phyloP scores from a whole-genome alignment of 2,888 invertebrate species.

The Rotaria macrura region DNA sequence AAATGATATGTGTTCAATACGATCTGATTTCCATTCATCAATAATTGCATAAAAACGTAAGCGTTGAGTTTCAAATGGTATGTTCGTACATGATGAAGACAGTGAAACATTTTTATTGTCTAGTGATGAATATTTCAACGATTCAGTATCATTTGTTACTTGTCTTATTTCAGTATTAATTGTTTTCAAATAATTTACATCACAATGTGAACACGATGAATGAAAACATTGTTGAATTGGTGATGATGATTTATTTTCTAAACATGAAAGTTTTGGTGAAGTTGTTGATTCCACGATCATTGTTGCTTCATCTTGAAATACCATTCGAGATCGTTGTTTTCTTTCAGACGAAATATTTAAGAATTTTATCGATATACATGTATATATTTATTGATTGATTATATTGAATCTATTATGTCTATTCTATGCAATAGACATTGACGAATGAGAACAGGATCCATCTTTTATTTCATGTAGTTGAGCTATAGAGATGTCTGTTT shows the following conservation, averaged over 20 bases:
- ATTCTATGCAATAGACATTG: background rate
- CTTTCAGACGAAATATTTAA: background rate
- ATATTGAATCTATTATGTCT: background rate
- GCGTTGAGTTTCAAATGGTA: conserved; percentile 14
- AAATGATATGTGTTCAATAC: background rate
- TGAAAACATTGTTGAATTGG: background rate
- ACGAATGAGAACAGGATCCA: background rate
- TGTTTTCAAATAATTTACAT: background rate
- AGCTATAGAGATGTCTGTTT: background rate
- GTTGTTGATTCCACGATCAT: background rate
- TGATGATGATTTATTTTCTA: background rate
- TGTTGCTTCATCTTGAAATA: background rate
- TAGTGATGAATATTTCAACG: background rate
- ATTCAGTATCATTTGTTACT: background rate
- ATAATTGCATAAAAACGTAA: background rate
- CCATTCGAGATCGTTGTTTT: too few species aligned
- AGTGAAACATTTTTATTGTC: background rate
- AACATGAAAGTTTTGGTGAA: background rate
- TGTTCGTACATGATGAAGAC: too few species aligned
- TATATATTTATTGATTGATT: background rate
- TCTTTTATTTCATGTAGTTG: background rate
- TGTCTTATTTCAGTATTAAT: background rate
- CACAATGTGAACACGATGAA: background rate
- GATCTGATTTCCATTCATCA: background rate
- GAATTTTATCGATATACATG: background rate